A percentile compares a stretch with the other conserved stretches of the same genome.
Conservation (phyloP, 2,797 vertebrate genomes). For the Rhadinocentrus ornatus region DNA sequence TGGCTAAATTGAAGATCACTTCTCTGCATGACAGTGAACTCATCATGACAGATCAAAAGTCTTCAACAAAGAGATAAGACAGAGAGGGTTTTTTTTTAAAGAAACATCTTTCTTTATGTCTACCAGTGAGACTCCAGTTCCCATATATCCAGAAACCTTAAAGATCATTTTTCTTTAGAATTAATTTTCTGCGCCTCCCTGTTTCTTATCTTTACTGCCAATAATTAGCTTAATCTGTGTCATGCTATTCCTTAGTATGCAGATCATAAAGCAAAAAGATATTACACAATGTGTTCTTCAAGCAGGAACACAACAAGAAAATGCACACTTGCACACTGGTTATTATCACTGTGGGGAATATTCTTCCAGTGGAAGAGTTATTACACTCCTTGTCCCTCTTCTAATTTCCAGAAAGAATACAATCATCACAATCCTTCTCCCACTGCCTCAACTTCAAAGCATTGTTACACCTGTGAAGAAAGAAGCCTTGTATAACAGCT, state of each 20-base stretch:
- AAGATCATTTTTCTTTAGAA: neutral
- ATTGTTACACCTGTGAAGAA: slow-evolving; percentile 1
- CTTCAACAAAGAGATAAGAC: neutral
- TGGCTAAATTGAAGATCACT: too few relatives aligned
- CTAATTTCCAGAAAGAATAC: slow-evolving; percentile 18
- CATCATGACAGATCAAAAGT: neutral
- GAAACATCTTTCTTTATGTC: neutral
- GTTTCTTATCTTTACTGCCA: slow-evolving; percentile 62
- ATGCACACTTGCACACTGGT: slow-evolving; percentile 35
- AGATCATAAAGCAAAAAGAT: slow-evolving; percentile 37
- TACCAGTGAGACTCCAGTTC: neutral
- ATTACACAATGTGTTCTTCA: slow-evolving; percentile 58
- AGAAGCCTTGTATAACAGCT: neutral
- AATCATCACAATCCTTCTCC: slow-evolving; percentile 5
- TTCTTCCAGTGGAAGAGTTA: slow-evolving; percentile 3
- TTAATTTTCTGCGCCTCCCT: neutral
- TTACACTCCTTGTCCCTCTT: neutral
- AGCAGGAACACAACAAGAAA: slow-evolving; percentile 36
- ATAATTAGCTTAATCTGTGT: slow-evolving; percentile 49
- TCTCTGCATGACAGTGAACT: too few relatives aligned
- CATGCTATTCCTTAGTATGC: slow-evolving; percentile 19
- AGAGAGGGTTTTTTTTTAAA: neutral
- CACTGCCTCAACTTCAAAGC: slow-evolving; percentile 24
- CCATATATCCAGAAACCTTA: neutral
- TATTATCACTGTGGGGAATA: slow-evolving; percentile 25